Evolutionary conservation across 2,888 invertebrate species (phyloP), one percentile per base, ranked within the genome.

Genomic region (Trachelus tabidus): DNA sequence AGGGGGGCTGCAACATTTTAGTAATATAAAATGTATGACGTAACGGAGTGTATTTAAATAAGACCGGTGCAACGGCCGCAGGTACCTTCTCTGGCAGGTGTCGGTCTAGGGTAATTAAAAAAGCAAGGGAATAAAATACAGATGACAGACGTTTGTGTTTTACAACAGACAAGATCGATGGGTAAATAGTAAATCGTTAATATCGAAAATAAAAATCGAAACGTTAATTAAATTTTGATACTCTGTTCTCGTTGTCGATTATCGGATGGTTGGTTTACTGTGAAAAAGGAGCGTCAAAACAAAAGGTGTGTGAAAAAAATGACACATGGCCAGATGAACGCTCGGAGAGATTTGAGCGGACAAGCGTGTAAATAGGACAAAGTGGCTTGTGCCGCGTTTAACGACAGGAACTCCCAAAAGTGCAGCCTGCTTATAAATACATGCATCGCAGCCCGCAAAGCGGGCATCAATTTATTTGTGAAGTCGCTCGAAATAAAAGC

Each of bases 361-460:
- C 56, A 56, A 56, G 56, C 56, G 56, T 56, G 56, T 4, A 56
- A 56, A 56, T 56, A 56, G 56, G 80, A 76, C 80, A 84, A 84
- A 84, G 84, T 84, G 84, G 82, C 81, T 81, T 80, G 84, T 80
- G 84, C 81, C 82, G 75, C 82, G 80, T 84, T 84, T 81, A 83
- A 80, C 80, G 79, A 80, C 79, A 80, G 84, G 84, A 84, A 84
- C 83, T 84, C 84, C 84, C 84, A 84, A 84, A 84, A 84, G 84
- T 84, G 84, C 83, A 79, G 73, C 69, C 35, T 80, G 76, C 78
- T 84, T 81, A 81, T 78, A 78, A 83, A 84, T 84, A 77, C 80
- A 83, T 82, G 80, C 75, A 78, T 73, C 75, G 75, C 56, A 23
- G 56, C 56, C 23, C 40, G 68, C 76, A 77, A 69, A 35, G 78